These are phyloP conservation scores for Xerus inauris DNA, from an alignment of 2,113 vertebrate genomes.

Conservation along the genomic window DNA sequence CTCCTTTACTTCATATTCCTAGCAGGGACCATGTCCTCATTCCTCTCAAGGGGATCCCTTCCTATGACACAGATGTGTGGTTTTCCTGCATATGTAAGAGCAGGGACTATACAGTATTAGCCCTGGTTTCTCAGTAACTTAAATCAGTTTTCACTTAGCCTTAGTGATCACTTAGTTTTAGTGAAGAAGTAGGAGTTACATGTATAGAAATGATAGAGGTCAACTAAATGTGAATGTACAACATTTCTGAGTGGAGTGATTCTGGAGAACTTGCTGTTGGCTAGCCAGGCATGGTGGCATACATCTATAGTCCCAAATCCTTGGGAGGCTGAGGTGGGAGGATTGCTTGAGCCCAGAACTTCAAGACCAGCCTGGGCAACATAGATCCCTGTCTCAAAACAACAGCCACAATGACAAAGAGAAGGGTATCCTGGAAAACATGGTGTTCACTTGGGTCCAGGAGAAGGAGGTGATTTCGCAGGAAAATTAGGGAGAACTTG, in stretches of 20 bases:
- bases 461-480: too few species aligned
- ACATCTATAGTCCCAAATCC: too few species aligned
- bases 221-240: accelerated
- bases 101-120: accelerated
- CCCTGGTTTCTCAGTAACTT: neutral
- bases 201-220: too few species aligned
- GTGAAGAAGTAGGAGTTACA: neutral
- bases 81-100: accelerated
- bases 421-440: neutral
- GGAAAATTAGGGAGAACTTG: too few species aligned
- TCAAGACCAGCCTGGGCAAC: neutral
- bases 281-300: too few species aligned
- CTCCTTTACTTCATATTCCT: accelerated
- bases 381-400: neutral
- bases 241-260: accelerated
- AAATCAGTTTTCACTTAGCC: neutral
- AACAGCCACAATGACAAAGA: neutral
- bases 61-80: neutral
- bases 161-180: accelerated
- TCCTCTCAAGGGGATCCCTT: too few species aligned
- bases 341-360: neutral
- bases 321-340: too few species aligned
- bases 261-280: neutral
- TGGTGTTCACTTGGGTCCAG: accelerated
- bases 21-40: neutral